Evolutionary conservation across 2,113 vertebrate species (phyloP).

Genomic region (Apeltes quadracus): DNA sequence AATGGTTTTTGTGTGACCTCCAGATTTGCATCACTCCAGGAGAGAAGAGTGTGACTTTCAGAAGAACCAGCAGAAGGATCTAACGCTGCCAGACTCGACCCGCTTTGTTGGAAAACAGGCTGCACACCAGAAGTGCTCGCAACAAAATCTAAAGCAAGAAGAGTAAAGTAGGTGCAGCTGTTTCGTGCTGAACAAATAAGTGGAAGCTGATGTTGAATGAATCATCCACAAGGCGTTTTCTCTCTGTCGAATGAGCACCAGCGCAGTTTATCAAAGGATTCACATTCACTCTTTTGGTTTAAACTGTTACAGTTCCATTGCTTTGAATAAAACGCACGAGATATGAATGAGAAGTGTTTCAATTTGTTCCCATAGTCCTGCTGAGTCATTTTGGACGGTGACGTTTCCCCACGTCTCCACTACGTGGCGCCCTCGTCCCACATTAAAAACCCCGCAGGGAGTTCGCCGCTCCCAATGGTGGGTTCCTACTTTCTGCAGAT

Average conservation of each 20-base stretch:
- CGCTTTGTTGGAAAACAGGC: slow-evolving; percentile 5
- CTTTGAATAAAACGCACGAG: background rate
- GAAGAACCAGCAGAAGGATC: slow-evolving; percentile 81
- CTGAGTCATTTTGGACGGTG: background rate
- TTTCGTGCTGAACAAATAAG: background rate
- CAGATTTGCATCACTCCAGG: slow-evolving; percentile 68
- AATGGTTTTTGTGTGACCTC: background rate
- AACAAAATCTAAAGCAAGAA: background rate
- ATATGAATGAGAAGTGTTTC: background rate
- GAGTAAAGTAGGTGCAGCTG: background rate
- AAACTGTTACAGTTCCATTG: background rate
- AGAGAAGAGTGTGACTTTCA: slow-evolving; percentile 81
- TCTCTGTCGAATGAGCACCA: background rate
- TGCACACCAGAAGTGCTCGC: background rate
- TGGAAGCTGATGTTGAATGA: background rate
- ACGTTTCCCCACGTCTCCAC: slow-evolving; percentile 10
- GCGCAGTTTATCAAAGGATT: background rate
- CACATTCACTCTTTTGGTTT: background rate
- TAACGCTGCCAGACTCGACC: slow-evolving; percentile 53
- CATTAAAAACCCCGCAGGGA: background rate
- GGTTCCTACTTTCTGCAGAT: background rate
- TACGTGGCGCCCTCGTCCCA: slow-evolving; percentile 24
- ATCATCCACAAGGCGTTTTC: background rate
- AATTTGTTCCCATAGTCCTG: background rate
- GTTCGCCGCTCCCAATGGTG: background rate